Evolutionary conservation across 2,888 invertebrate species (phyloP).

Genomic region (Philopedon plagiatum): DNA sequence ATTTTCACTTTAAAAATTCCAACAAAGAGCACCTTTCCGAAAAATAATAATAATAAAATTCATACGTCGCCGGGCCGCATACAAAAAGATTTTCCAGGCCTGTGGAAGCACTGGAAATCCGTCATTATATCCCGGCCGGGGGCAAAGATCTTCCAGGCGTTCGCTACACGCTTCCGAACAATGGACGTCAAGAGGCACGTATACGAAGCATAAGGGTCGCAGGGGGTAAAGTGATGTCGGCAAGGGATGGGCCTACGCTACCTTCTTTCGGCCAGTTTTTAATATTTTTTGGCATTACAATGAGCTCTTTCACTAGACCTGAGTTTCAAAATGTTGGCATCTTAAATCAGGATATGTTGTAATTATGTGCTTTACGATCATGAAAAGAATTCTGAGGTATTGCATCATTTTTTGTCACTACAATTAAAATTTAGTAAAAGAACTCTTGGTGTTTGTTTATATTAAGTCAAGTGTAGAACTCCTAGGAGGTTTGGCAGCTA

Average conservation of each 20-base stretch:
- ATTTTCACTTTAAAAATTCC: not conserved
- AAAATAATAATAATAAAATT: conserved; percentile 3
- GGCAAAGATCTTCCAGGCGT: conserved; percentile 67
- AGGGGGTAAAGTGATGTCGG: conserved; percentile 59
- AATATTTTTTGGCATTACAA: not conserved
- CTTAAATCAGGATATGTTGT: too few relatives aligned
- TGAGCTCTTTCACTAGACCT: too few relatives aligned
- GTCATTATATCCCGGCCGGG: conserved; percentile 68
- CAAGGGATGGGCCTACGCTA: conserved; percentile 41
- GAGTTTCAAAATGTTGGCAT: too few relatives aligned
- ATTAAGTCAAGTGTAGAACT: too few relatives aligned
- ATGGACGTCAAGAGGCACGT: conserved; percentile 69
- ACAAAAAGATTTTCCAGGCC: conserved; percentile 39
- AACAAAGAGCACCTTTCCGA: not conserved
- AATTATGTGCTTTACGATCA: too few relatives aligned
- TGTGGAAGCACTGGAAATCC: conserved; percentile 61
- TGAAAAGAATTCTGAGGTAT: too few relatives aligned
- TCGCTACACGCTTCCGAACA: conserved; percentile 68
- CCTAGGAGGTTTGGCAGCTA: too few relatives aligned
- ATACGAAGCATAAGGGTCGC: conserved; percentile 55
- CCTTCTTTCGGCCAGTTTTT: not conserved
- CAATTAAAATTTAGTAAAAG: too few relatives aligned
- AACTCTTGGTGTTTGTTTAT: too few relatives aligned
- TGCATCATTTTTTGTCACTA: too few relatives aligned
- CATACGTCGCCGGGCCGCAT: conserved; percentile 5